Base-by-base conservation (phyloP, 2,888 invertebrate species). In the Ommatoiulus sabulosus region DNA sequence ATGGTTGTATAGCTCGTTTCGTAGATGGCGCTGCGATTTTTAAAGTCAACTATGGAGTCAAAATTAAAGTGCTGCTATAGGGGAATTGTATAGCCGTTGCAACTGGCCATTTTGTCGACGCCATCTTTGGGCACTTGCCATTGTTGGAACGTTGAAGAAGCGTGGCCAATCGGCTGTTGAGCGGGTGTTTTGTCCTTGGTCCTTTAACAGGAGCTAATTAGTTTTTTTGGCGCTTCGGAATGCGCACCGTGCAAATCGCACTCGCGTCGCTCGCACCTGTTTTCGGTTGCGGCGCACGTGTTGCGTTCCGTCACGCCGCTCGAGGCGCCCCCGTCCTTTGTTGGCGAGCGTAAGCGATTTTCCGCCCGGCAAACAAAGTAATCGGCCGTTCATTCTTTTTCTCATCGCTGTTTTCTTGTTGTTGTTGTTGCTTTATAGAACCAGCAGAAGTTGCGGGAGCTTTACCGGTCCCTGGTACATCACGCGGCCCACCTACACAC, bases 381-480 rank as follows among this genome's bases (percentile, higher is more conserved):
- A 57, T 57, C 57, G 57, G 15, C 57, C 17, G 57, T 57, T 57
- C 15, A 4, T 15, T 46, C 46, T 46, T 46, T 46, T 46, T 46
- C 46, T n/a, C n/a, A n/a, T n/a, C n/a, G n/a, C n/a, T n/a, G n/a
- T 48, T 48, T 48, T 48, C 12, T 48, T 84, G 84, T 24, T 84
- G 24, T 84, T 84, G 24, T 84, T 35, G 84, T 17, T 84, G 24
- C 84, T 35, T 84, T 35, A 1, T 35, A 84, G 84, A 84, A 12
- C 15, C 43, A 44, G 43, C 43, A 84, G 15, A 84, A 84, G 84
- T 44, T 84, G 24, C 35, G 44, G 24, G 84, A 35, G 43, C 5
- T 84, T 44, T 84, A 84, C 84, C 35, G 44, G 24, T 84, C 84
- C 15, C 84, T 84, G 84, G 84, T 84, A 24, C 84, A 44, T 84